Conservation (phyloP, 2,888 invertebrate genomes). For the Phortica okadai region DNA sequence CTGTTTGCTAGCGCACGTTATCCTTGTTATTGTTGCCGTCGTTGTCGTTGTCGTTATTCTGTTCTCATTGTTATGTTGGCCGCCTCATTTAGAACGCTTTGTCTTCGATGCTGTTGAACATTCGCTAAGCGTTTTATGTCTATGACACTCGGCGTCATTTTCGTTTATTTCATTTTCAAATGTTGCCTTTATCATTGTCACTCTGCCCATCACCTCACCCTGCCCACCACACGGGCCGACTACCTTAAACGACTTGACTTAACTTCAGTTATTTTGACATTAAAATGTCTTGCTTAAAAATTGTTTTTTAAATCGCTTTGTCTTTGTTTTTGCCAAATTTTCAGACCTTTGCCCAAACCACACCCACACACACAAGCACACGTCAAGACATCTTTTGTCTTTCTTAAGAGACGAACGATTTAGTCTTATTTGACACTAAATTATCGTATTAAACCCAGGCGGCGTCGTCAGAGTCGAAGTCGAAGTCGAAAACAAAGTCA, state of each 20-base stretch:
- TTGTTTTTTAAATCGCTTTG: constrained; percentile 58
- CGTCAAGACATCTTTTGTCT: neutral
- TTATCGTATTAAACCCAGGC: neutral
- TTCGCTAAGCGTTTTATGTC: constrained; percentile 64
- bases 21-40: constrained; percentile 10
- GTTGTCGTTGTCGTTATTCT: neutral
- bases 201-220: neutral
- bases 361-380: neutral
- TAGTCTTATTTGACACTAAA: constrained; percentile 10
- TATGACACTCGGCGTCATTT: constrained; percentile 41
- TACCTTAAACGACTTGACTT: too few species aligned
- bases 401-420: neutral
- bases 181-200: constrained; percentile 19
- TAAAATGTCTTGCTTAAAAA: neutral
- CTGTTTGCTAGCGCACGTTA: neutral
- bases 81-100: constrained; percentile 7
- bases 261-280: too few species aligned
- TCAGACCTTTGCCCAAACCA: neutral
- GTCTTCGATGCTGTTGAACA: neutral
- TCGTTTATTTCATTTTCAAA: constrained; percentile 49
- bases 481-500: too few species aligned
- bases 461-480: neutral
- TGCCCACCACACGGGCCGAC: too few species aligned
- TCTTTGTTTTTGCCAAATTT: constrained; percentile 32
- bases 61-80: constrained; percentile 44